Evolutionary conservation across 2,113 vertebrate genomes (phyloP).

Genomic region (Burhinus bistriatus): DNA sequence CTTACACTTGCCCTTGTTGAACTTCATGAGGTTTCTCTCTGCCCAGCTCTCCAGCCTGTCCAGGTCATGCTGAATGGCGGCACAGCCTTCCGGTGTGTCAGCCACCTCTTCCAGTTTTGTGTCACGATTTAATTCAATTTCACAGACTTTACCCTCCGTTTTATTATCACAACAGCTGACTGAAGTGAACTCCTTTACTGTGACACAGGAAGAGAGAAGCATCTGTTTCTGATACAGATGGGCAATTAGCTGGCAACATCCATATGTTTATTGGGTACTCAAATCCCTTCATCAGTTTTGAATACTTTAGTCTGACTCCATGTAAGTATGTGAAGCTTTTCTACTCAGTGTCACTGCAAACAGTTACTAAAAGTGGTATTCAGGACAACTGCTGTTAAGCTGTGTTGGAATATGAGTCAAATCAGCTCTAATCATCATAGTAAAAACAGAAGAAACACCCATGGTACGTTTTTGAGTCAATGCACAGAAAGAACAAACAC

Average conservation of each 20-base stretch:
- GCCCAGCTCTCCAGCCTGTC: no score
- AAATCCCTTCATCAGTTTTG: neutral
- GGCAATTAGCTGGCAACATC: neutral
- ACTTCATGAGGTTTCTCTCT: no score
- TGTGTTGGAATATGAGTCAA: neutral
- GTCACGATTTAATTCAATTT: no score
- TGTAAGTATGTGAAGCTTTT: neutral
- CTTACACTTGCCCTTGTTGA: no score
- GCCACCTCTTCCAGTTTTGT: no score
- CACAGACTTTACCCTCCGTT: no score
- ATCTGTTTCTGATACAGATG: no score
- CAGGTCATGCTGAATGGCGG: no score
- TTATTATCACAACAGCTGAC: no score
- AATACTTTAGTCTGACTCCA: neutral
- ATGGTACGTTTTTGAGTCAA: neutral
- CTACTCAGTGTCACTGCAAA: neutral
- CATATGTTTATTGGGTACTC: neutral
- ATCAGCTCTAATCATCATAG: neutral
- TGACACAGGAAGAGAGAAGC: no score
- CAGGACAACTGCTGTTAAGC: neutral
- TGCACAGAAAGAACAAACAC: neutral
- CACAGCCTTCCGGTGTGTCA: no score
- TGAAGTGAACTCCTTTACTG: no score
- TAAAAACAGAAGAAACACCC: neutral
- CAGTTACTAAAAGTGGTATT: neutral